phyloP scores from a whole-genome alignment of 2,113 vertebrate species.

The Fregata magnificens region DNA sequence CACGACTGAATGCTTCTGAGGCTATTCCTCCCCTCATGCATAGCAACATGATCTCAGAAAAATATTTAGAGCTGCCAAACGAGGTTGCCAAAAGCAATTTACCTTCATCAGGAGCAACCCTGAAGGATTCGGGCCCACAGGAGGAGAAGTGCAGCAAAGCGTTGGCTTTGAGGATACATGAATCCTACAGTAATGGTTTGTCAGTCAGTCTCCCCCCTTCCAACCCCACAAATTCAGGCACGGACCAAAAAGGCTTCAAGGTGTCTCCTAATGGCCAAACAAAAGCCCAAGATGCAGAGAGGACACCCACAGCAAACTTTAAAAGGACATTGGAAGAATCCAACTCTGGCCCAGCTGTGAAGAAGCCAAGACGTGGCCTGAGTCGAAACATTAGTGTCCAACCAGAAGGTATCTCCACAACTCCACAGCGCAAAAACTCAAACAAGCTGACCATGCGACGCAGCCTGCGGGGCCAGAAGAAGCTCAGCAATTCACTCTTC shows the following conservation, averaged over 20 bases:
- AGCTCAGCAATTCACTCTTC: constrained; percentile 73
- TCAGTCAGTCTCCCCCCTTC: constrained; percentile 65
- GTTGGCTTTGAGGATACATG: constrained; percentile 66
- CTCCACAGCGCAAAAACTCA: constrained; percentile 55
- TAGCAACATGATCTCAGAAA: constrained; percentile 69
- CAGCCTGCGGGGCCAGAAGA: constrained; percentile 81
- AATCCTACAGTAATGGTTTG: constrained; percentile 64
- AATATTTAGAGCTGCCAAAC: constrained; percentile 57
- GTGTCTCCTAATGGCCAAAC: constrained; percentile 44
- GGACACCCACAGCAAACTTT: constrained; percentile 68
- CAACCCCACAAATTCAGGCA: constrained; percentile 62
- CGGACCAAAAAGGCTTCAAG: constrained; percentile 73
- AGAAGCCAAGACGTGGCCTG: constrained; percentile 72
- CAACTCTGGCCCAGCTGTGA: constrained; percentile 73
- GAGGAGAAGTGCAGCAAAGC: constrained; percentile 74
- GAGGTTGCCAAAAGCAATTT: constrained; percentile 66
- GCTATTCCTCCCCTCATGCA: constrained; percentile 71
- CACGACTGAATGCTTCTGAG: constrained; percentile 69
- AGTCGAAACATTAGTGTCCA: constrained; percentile 23
- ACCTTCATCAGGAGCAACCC: background rate
- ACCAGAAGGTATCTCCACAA: constrained; percentile 23
- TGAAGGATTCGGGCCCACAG: constrained; percentile 36
- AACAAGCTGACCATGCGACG: constrained; percentile 73
- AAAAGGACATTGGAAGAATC: constrained; percentile 82
- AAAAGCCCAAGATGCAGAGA: constrained; percentile 75